Conservation (phyloP, 2,797 vertebrate genomes). For the Poeciliopsis turneri region DNA sequence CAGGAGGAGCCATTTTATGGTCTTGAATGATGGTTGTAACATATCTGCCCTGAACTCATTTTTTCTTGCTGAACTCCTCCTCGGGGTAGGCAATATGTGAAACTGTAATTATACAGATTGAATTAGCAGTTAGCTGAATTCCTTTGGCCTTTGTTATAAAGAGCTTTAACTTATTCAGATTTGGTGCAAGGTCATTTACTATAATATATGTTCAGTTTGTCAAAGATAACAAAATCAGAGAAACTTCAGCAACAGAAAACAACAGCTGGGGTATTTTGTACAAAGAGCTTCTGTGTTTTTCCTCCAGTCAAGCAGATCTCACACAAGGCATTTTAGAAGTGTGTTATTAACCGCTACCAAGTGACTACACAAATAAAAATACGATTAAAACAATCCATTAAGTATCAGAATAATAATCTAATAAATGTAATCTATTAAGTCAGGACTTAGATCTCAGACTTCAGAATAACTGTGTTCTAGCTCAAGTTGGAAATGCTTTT, state of each 20-base stretch:
- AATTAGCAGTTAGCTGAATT: constrained; percentile 8
- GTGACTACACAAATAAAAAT: not conserved
- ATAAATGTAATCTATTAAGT: not conserved
- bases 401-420: not conserved
- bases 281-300: too few species aligned
- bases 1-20: constrained; percentile 59
- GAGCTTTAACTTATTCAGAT: not conserved
- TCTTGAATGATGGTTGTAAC: constrained; percentile 48
- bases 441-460: not conserved
- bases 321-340: not conserved
- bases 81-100: constrained; percentile 18
- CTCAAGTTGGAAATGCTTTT: not conserved
- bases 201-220: not conserved
- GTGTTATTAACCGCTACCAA: not conserved
- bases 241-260: not conserved
- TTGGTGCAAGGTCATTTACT: constrained; percentile 14
- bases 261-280: not conserved
- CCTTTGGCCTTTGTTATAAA: constrained; percentile 14
- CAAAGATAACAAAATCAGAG: not conserved
- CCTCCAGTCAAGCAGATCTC: not conserved
- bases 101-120: constrained; percentile 37
- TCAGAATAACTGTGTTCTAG: not conserved
- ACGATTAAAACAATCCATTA: not conserved
- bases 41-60: constrained; percentile 44
- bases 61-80: constrained; percentile 37